Conservation (phyloP, 2,113 vertebrate species). For the Anthoscopus minutus region DNA sequence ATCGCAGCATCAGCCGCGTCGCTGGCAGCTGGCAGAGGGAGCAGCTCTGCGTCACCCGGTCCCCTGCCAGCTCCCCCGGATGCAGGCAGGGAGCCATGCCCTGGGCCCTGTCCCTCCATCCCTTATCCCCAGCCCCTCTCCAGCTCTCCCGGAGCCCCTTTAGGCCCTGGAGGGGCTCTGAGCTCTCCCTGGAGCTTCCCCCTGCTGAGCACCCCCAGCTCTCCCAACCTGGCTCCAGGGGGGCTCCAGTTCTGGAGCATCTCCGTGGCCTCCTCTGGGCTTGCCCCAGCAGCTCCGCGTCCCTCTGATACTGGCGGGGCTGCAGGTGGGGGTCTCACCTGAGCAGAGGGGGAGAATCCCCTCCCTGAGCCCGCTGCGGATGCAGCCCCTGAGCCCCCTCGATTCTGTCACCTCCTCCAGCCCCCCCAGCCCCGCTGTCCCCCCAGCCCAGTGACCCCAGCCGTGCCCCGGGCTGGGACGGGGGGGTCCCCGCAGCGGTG, state of each 20-base stretch:
- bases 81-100: neutral
- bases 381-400: neutral
- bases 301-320: neutral
- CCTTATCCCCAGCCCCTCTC: neutral
- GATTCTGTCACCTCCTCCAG: too few relatives aligned
- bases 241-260: neutral
- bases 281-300: neutral
- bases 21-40: neutral
- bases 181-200: neutral
- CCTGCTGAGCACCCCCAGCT: neutral
- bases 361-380: neutral
- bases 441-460: fast-evolving
- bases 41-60: neutral
- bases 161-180: neutral
- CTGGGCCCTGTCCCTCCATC: neutral
- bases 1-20: fast-evolving
- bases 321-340: neutral
- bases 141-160: neutral
- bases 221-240: neutral
- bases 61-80: neutral
- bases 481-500: neutral
- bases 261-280: neutral
- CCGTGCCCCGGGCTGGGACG: fast-evolving
- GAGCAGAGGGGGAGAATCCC: neutral
- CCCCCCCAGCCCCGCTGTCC: neutral